Evolutionary conservation across 2,888 invertebrate genomes (phyloP).

Genomic region (Campoplex capitator): DNA sequence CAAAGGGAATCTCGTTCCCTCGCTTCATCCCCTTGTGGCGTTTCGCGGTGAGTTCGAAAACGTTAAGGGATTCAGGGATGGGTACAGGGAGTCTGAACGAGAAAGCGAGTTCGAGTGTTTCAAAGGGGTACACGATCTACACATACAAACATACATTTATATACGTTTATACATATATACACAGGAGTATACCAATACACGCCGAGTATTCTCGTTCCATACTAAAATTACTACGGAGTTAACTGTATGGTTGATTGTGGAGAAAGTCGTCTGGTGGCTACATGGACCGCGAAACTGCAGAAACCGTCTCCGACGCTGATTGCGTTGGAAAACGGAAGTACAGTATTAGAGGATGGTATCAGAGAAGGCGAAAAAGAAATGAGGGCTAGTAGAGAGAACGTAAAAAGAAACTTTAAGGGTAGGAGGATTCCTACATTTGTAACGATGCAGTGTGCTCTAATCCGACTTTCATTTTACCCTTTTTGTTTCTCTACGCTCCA

Average conservation of each 20-base stretch:
- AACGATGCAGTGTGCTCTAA: slow-evolving; percentile 66
- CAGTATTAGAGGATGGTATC: not conserved
- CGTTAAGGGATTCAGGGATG: slow-evolving; percentile 46
- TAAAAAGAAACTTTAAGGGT: slow-evolving; percentile 28
- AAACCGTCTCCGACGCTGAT: slow-evolving; percentile 50
- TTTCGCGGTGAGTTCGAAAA: slow-evolving; percentile 59
- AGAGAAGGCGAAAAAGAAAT: slow-evolving; percentile 43
- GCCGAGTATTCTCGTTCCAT: not conserved
- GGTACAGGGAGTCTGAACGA: slow-evolving; percentile 27
- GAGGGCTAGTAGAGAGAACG: slow-evolving; percentile 41
- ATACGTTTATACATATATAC: slow-evolving; percentile 2
- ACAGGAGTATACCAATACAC: not conserved
- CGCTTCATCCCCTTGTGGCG: slow-evolving; percentile 54
- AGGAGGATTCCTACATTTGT: slow-evolving; percentile 57
- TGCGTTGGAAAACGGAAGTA: slow-evolving; percentile 54
- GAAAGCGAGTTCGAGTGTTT: slow-evolving; percentile 62
- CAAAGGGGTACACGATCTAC: slow-evolving; percentile 34
- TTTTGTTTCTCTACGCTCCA: not conserved
- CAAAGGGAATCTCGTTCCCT: slow-evolving; percentile 75
- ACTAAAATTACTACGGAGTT: slow-evolving; percentile 50
- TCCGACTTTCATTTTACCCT: slow-evolving; percentile 60
- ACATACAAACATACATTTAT: slow-evolving; percentile 12
- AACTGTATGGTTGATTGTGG: slow-evolving; percentile 50
- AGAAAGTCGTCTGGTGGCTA: slow-evolving; percentile 27
- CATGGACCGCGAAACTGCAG: slow-evolving; percentile 46